Conservation (phyloP, 2,113 vertebrate genomes). For the Macroglossus sobrinus region DNA sequence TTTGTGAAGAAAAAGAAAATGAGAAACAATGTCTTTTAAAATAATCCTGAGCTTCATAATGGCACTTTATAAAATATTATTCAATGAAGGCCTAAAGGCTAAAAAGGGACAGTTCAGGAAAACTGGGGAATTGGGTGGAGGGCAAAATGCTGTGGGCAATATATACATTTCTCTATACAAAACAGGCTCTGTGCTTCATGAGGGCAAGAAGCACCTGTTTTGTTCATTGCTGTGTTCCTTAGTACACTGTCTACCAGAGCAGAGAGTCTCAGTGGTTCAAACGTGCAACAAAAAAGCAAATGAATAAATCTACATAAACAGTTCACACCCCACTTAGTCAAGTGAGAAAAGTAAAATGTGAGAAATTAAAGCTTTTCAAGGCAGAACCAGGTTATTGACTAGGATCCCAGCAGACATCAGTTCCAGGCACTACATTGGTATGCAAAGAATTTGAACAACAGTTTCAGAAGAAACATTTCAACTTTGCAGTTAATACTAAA, state of each 20-base stretch:
- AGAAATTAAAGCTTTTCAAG: conserved; percentile 41
- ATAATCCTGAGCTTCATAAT: neutral
- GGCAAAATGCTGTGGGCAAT: neutral
- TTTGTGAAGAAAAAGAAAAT: neutral
- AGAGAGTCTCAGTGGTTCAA: neutral
- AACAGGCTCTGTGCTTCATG: neutral
- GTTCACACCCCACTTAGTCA: neutral
- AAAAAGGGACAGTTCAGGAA: neutral
- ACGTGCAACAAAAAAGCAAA: neutral
- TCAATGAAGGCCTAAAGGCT: neutral
- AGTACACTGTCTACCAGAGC: neutral
- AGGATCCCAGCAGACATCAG: neutral
- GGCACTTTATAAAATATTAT: neutral
- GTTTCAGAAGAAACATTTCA: conserved; percentile 77
- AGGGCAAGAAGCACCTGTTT: neutral
- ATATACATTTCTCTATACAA: neutral
- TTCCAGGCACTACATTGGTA: conserved; percentile 34
- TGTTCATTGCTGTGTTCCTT: neutral
- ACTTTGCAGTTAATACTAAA: conserved; percentile 80
- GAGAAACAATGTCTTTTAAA: neutral
- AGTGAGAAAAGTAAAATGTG: neutral
- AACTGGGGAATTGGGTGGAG: neutral
- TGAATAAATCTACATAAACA: neutral
- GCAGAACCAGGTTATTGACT: neutral
- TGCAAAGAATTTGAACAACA: conserved; percentile 70